These are phyloP conservation scores for Nebria brevicollis DNA, from an alignment of 2,888 invertebrate genomes.

Conservation along the genomic window DNA sequence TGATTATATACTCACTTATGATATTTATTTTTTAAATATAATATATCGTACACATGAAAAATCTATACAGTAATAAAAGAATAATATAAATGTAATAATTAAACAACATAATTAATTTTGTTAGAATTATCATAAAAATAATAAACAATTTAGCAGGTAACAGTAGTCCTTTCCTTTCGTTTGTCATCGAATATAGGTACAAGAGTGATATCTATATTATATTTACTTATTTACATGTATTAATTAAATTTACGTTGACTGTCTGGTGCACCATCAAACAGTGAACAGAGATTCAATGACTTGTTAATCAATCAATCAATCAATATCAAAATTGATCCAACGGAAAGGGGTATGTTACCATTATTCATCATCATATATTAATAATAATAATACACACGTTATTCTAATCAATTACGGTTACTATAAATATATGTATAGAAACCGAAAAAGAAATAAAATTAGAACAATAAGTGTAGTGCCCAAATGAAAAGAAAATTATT, in stretches of 20 bases:
- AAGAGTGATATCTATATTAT: slow-evolving; percentile 1
- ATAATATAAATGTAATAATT: neutral
- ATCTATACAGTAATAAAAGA: neutral
- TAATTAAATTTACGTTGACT: neutral
- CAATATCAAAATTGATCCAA: neutral
- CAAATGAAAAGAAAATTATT: neutral
- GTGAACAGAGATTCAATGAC: neutral
- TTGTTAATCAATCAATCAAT: neutral
- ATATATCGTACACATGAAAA: neutral
- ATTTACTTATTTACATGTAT: neutral
- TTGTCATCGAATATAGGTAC: neutral
- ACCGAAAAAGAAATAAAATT: neutral
- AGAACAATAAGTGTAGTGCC: neutral
- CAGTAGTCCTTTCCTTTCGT: neutral
- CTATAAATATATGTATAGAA: neutral
- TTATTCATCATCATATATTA: neutral
- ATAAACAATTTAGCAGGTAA: neutral
- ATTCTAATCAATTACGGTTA: neutral
- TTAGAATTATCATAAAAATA: neutral
- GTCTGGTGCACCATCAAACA: neutral
- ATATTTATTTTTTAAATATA: neutral
- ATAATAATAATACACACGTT: neutral
- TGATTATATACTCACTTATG: neutral
- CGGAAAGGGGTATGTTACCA: neutral
- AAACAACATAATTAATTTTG: neutral